These are phyloP conservation scores for Melanotaenia duboulayi DNA, from an alignment of 2,113 vertebrate genomes.

Conservation along the genomic window DNA sequence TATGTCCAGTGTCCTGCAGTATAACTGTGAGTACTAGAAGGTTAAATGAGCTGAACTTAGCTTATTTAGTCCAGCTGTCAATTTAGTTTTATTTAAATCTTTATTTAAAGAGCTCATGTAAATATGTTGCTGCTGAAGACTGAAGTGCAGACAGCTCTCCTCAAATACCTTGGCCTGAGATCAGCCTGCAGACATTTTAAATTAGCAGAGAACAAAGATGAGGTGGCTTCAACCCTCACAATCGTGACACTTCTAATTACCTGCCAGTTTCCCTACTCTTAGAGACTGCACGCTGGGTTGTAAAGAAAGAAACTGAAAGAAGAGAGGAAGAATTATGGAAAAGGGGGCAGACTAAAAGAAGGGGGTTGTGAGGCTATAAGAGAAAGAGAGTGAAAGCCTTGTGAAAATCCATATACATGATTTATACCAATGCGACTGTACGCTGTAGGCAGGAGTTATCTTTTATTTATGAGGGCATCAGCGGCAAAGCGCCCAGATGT, in stretches of 20 bases:
- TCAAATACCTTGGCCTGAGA: constrained; percentile 7
- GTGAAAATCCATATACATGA: constrained; percentile 87
- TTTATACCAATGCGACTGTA: constrained; percentile 83
- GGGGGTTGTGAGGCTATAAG: constrained; percentile 61
- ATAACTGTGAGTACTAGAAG: background rate
- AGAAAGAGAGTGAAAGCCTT: constrained; percentile 81
- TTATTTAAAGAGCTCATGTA: constrained; percentile 7
- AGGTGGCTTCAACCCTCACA: constrained; percentile 32
- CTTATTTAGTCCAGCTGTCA: no score
- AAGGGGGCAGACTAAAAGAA: constrained; percentile 46
- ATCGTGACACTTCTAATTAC: constrained; percentile 74
- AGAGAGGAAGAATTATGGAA: constrained; percentile 60
- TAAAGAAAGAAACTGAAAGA: constrained; percentile 16
- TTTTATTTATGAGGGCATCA: constrained; percentile 89
- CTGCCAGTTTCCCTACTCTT: constrained; percentile 62
- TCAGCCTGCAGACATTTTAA: constrained; percentile 24
- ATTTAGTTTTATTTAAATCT: constrained; percentile 6
- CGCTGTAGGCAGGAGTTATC: constrained; percentile 80
- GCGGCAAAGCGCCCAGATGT: constrained; percentile 83
- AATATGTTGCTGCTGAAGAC: constrained; percentile 4
- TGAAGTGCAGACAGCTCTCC: constrained; percentile 15
- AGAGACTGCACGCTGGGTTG: constrained; percentile 42
- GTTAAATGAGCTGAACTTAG: background rate
- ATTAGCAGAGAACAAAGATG: constrained; percentile 45
- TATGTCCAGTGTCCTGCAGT: no score